Evolutionary conservation across 2,797 vertebrate genomes (phyloP).

Genomic region (Oceanodroma leucorhoa): DNA sequence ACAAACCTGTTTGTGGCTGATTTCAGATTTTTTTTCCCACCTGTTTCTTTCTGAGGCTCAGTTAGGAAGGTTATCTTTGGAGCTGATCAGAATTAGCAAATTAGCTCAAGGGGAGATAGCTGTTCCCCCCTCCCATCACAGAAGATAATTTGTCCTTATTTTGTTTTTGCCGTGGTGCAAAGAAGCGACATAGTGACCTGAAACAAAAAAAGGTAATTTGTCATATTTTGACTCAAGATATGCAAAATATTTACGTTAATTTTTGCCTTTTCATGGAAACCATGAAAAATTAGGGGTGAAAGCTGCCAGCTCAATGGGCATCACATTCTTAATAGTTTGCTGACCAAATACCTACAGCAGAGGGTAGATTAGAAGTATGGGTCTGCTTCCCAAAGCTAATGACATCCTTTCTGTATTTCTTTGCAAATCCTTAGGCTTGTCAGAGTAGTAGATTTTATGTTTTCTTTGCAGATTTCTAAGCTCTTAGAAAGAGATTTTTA

Average conservation of each 20-base stretch:
- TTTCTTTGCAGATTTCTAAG: neutral
- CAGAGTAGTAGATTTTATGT: neutral
- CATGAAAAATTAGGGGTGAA: neutral
- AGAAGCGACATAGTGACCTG: neutral
- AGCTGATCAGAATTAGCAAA: neutral
- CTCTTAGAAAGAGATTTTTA: neutral
- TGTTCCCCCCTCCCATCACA: neutral
- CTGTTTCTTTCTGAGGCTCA: neutral
- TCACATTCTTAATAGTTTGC: neutral
- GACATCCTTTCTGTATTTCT: neutral
- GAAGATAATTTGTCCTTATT: neutral
- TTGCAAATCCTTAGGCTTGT: neutral
- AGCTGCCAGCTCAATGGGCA: neutral
- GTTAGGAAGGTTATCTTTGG: neutral
- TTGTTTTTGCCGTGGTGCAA: neutral
- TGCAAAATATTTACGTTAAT: neutral
- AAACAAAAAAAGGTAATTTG: neutral
- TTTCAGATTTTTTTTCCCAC: neutral
- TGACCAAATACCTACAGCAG: neutral
- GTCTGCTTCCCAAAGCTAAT: neutral
- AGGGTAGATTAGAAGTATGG: neutral
- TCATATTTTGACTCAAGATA: neutral
- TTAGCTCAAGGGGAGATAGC: neutral
- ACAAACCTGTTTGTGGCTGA: neutral
- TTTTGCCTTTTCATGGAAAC: neutral